A percentile compares a stretch with the other conserved stretches of the same genome.
phyloP scores from a whole-genome alignment of 2,113 vertebrate species.

The Cololabis saira region DNA sequence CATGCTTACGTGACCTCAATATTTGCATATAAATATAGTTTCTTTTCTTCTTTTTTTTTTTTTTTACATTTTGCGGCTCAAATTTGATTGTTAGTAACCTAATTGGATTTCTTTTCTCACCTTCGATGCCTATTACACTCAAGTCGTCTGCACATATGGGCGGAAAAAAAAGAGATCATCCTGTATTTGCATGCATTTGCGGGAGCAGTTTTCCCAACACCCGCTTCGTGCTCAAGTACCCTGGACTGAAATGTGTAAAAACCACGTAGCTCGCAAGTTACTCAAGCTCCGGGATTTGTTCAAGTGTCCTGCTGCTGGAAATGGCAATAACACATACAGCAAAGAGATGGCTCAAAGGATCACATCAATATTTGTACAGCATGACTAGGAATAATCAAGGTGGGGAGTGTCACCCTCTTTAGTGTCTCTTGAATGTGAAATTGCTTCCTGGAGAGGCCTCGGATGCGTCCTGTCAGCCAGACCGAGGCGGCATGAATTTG shows the following conservation, averaged over 20 bases:
- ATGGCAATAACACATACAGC: conserved; percentile 88
- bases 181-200: conserved; percentile 79
- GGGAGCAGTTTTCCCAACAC: conserved; percentile 69
- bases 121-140: conserved; percentile 29
- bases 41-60: too few species aligned
- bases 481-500: conserved; percentile 78
- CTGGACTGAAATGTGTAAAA: conserved; percentile 74
- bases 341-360: conserved; percentile 91
- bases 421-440: conserved; percentile 90
- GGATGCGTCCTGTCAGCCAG: conserved; percentile 79
- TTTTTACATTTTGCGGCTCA: too few species aligned
- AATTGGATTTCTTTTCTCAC: conserved; percentile 35
- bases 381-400: conserved; percentile 98
- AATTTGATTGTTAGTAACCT: conserved; percentile 29
- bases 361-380: conserved; percentile 99
- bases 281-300: conserved; percentile 89
- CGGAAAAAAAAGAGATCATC: conserved; percentile 56
- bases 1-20: background rate
- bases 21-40: background rate
- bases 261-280: conserved; percentile 86
- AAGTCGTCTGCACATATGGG: conserved; percentile 60
- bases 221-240: conserved; percentile 88
- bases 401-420: conserved; percentile 85
- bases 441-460: conserved; percentile 86
- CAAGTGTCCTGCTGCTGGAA: conserved; percentile 85